Conservation (phyloP, 2,797 vertebrate species). For the Helarctos malayanus region DNA sequence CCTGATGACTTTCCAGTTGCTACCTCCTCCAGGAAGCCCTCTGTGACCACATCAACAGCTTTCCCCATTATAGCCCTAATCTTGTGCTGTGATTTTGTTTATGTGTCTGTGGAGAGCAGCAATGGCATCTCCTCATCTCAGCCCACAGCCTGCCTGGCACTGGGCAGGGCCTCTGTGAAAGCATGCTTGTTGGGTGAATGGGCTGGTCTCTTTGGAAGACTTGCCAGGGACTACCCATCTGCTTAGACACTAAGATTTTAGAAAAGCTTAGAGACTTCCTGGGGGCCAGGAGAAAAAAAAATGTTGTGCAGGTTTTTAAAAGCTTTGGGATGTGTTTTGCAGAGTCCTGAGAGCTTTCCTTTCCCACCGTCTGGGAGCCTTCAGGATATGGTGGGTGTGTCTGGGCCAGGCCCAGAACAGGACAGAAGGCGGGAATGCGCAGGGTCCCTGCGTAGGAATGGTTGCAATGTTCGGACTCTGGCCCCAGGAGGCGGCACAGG, state of each 20-base stretch:
- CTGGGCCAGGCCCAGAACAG: neutral
- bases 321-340: neutral
- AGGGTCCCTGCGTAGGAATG: conserved; percentile 65
- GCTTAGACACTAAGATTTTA: neutral
- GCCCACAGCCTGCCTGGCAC: neutral
- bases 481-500: conserved; percentile 40
- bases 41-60: neutral
- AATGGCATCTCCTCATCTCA: neutral
- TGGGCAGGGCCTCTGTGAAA: neutral
- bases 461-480: conserved; percentile 74
- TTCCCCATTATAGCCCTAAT: neutral
- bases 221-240: neutral
- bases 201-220: neutral
- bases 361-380: neutral
- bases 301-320: neutral
- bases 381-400: neutral
- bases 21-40: conserved; percentile 42
- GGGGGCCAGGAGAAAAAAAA: neutral
- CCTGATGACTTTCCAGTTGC: neutral
- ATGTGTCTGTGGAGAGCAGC: neutral
- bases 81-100: neutral
- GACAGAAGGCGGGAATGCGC: conserved; percentile 66
- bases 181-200: neutral
- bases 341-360: neutral
- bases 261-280: neutral